These are phyloP conservation scores for Callyntrura sp. DNA, from an alignment of 2,888 invertebrate species.

Conservation along the genomic window DNA sequence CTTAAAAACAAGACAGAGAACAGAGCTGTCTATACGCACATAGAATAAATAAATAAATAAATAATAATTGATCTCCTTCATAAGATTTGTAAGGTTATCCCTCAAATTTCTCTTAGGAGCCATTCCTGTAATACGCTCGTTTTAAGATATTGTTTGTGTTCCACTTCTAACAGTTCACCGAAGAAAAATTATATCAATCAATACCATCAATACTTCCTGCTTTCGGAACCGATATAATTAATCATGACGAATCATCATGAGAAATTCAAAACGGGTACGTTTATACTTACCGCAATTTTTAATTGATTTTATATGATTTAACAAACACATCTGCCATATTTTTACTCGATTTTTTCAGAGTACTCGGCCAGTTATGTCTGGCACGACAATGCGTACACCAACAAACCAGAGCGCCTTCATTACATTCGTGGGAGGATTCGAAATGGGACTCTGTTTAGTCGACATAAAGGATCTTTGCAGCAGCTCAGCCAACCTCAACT, in stretches of 20 bases:
- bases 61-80: constrained; percentile 5
- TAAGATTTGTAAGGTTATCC: neutral
- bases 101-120: no score
- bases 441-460: constrained; percentile 4
- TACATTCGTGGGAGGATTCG: constrained; percentile 1
- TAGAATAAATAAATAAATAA: neutral
- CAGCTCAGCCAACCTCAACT: constrained; percentile 13
- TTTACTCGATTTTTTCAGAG: constrained; percentile 15
- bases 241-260: constrained; percentile 43
- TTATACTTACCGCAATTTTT: no score
- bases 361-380: constrained; percentile 56
- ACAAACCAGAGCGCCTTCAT: constrained; percentile 25
- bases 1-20: no score
- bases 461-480: constrained; percentile 30
- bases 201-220: no score
- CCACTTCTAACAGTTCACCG: no score
- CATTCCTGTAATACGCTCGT: neutral
- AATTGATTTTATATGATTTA: no score
- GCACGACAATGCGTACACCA: constrained; percentile 64
- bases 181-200: no score
- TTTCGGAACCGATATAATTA: no score
- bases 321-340: no score
- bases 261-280: constrained; percentile 43
- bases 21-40: no score
- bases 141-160: neutral